Conservation (phyloP, 2,113 vertebrate genomes). For the Crotalus tigris region DNA sequence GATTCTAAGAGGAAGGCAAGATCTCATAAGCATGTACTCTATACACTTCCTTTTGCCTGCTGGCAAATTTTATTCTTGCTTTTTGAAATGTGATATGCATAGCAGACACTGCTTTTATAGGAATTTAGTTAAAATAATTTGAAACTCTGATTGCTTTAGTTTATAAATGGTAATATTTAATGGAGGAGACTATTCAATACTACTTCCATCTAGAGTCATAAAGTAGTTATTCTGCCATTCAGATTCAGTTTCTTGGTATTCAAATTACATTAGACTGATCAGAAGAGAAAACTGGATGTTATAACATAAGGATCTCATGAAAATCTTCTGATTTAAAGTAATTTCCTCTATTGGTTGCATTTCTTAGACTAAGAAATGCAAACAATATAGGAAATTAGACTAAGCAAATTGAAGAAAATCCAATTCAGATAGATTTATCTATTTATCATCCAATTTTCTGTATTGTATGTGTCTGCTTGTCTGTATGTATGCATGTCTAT, state of each 20-base stretch:
- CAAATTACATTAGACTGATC: background rate
- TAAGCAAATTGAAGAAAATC: background rate
- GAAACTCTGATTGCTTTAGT: background rate
- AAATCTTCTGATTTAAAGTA: background rate
- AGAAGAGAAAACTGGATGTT: background rate
- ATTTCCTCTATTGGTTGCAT: background rate
- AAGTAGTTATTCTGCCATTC: background rate
- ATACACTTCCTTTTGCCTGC: background rate
- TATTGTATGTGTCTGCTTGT: background rate
- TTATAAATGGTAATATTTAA: background rate
- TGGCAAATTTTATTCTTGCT: background rate
- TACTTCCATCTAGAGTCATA: background rate
- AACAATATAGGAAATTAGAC: background rate
- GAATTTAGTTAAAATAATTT: slow-evolving; percentile 11
- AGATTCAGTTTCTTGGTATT: background rate
- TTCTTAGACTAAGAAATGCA: background rate
- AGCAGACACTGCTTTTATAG: background rate
- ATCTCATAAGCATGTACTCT: background rate
- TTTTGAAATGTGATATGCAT: background rate
- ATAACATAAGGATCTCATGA: background rate
- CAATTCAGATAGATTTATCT: background rate
- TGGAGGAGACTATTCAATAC: background rate
- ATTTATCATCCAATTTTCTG: background rate
- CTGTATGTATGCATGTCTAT: background rate
- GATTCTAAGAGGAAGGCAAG: background rate